A percentile compares a stretch with the other conserved stretches of the same genome.
These are phyloP conservation scores for Crocidura indochinensis DNA, from an alignment of 2,797 vertebrate species.

Conservation along the genomic window DNA sequence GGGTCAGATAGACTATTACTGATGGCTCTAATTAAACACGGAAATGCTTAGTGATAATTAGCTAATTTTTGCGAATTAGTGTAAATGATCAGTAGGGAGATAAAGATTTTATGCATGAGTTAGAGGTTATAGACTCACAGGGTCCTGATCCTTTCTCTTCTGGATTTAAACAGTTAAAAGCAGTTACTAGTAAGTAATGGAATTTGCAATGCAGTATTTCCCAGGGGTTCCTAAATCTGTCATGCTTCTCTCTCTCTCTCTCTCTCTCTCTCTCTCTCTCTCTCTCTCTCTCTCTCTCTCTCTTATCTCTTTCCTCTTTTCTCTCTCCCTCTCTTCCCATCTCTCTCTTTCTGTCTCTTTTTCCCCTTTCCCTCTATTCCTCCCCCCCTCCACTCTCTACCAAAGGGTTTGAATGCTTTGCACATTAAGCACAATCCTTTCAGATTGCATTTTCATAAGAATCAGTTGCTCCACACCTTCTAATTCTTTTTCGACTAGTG, in stretches of 20 bases:
- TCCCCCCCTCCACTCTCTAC: no score
- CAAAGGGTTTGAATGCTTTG: neutral
- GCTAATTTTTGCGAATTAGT: slow-evolving; percentile 84
- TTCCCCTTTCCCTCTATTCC: no score
- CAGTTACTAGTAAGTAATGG: slow-evolving; percentile 44
- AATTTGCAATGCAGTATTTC: slow-evolving; percentile 37
- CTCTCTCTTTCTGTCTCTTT: neutral
- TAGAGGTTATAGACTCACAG: slow-evolving; percentile 63
- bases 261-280: neutral
- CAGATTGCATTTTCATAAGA: slow-evolving; percentile 27
- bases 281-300: neutral
- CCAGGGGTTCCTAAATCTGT: neutral
- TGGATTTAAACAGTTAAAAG: slow-evolving; percentile 79
- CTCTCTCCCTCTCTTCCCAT: neutral
- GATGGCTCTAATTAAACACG: slow-evolving; percentile 81
- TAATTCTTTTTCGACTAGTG: slow-evolving; percentile 63
- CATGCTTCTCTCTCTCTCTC: neutral
- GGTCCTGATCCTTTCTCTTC: slow-evolving; percentile 34
- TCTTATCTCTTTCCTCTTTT: accelerated
- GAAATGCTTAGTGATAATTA: slow-evolving; percentile 77
- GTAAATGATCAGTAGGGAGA: slow-evolving; percentile 83
- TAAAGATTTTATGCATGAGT: slow-evolving; percentile 73
- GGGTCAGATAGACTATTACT: slow-evolving; percentile 75
- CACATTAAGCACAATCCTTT: slow-evolving; percentile 42
- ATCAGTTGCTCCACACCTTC: slow-evolving; percentile 1